phyloP scores from a whole-genome alignment of 92 coral and sea anemone species.

The Hydrozoanthus gracilis region DNA sequence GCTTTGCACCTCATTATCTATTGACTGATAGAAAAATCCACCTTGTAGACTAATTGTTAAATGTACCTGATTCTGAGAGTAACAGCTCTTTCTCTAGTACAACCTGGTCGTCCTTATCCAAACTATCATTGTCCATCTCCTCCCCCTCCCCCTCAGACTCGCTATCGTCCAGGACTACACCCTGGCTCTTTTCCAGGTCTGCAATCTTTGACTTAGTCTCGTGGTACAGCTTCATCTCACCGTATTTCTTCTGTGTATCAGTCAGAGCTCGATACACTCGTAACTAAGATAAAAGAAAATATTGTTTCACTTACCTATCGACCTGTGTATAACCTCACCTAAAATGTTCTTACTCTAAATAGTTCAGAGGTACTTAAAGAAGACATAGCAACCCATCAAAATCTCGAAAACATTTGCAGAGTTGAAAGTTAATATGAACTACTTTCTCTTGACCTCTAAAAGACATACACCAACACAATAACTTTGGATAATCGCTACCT shows the following conservation, averaged over 20 bases:
- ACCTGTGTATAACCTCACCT: neutral
- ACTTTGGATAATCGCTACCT: too few species aligned
- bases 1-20: too few species aligned
- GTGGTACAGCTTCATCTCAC: slow-evolving; percentile 38
- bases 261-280: slow-evolving; percentile 72
- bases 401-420: too few species aligned
- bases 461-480: too few species aligned
- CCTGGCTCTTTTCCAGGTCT: slow-evolving; percentile 66
- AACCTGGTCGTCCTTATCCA: slow-evolving; percentile 60
- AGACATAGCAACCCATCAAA: too few species aligned
- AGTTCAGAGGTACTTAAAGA: too few species aligned
- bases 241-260: slow-evolving; percentile 66
- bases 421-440: too few species aligned
- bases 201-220: slow-evolving; percentile 61
- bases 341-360: too few species aligned
- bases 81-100: slow-evolving; percentile 76
- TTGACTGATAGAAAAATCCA: too few species aligned
- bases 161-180: slow-evolving; percentile 54
- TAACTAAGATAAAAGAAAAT: slow-evolving; percentile 46
- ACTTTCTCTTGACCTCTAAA: too few species aligned
- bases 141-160: slow-evolving; percentile 62
- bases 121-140: slow-evolving; percentile 20
- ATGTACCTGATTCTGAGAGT: slow-evolving; percentile 81
- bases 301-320: neutral
- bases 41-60: neutral